phyloP scores from a whole-genome alignment of 2,888 invertebrate genomes.

The Synanthedon formicaeformis region DNA sequence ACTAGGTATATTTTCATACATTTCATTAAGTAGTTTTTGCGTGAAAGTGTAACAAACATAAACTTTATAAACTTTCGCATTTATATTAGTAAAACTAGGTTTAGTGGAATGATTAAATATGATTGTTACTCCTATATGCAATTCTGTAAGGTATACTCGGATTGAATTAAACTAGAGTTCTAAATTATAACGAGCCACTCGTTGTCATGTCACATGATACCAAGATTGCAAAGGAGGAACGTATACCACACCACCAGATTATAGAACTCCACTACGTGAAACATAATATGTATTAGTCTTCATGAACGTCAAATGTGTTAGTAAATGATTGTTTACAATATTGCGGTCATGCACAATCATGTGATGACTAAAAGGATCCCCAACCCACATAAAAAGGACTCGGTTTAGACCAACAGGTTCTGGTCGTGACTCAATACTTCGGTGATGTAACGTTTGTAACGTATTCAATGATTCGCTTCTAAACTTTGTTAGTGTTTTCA shows the following conservation, averaged over 20 bases:
- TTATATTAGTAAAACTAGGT: no score
- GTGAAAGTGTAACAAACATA: no score
- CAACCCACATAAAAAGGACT: constrained; percentile 48
- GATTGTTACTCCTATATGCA: no score
- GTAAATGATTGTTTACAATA: constrained; percentile 33
- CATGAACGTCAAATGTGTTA: constrained; percentile 26
- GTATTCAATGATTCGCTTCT: constrained; percentile 48
- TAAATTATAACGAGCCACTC: background rate
- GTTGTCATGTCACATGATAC: background rate
- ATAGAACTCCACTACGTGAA: constrained; percentile 12
- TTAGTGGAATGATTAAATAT: no score
- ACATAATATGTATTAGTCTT: constrained; percentile 15
- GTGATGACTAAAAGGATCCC: constrained; percentile 56
- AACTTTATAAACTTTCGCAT: no score
- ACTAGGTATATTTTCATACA: no score
- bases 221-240: constrained; percentile 18
- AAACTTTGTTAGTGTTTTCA: constrained; percentile 28
- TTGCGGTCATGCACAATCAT: constrained; percentile 36
- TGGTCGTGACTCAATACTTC: constrained; percentile 62
- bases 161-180: background rate
- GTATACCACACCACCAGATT: constrained; percentile 2
- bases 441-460: constrained; percentile 61
- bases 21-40: no score
- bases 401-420: constrained; percentile 33
- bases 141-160: no score